Percentiles rank a stretch among this genome's conserved stretches.
phyloP scores from a whole-genome alignment of 2,113 vertebrate genomes.

The Nothoprocta pentlandii region DNA sequence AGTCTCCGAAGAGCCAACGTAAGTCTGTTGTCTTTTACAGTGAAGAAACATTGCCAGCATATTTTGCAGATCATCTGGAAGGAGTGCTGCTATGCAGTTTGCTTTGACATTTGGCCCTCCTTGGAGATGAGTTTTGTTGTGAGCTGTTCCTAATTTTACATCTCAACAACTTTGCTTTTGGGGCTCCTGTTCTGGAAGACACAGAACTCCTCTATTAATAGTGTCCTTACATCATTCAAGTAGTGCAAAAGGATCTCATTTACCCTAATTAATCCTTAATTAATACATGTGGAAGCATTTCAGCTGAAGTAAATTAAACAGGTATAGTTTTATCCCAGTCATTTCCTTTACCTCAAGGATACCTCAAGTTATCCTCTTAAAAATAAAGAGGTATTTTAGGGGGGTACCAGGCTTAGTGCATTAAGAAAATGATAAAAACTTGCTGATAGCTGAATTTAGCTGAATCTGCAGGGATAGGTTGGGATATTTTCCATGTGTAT shows the following conservation, averaged over 20 bases:
- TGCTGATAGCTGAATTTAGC: constrained; percentile 50
- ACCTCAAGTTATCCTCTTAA: neutral
- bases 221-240: neutral
- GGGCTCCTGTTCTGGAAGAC: constrained; percentile 34
- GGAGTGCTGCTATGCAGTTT: neutral
- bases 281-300: neutral
- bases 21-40: constrained; percentile 66
- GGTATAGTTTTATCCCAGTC: neutral
- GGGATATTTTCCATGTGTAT: constrained; percentile 2
- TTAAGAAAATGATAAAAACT: constrained; percentile 49
- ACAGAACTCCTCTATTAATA: neutral
- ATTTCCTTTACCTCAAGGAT: neutral
- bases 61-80: neutral
- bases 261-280: neutral
- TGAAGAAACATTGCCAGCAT: neutral
- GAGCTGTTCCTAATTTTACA: constrained; percentile 14
- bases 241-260: neutral
- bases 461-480: neutral
- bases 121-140: neutral
- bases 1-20: constrained; percentile 90
- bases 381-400: constrained; percentile 30
- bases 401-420: constrained; percentile 21
- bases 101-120: constrained; percentile 45
- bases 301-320: neutral
- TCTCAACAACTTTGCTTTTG: neutral